These are phyloP conservation scores for Panopea generosa DNA, from an alignment of 2,888 invertebrate species.

Conservation along the genomic window DNA sequence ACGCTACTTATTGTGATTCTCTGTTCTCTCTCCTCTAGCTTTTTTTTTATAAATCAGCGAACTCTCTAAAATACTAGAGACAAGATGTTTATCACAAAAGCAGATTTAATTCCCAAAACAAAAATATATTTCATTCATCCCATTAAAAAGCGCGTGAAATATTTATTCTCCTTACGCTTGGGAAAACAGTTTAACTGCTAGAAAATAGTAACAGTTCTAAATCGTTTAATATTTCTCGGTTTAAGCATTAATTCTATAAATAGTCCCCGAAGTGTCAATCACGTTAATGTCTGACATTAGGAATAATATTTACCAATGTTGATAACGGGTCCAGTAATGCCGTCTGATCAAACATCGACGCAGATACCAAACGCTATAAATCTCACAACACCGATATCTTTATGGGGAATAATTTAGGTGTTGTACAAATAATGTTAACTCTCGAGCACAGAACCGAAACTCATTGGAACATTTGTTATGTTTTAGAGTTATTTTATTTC, in stretches of 20 bases:
- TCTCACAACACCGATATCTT: background rate
- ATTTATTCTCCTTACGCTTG: conserved; percentile 27
- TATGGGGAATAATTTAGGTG: too few species aligned
- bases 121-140: background rate
- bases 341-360: background rate
- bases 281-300: conserved; percentile 21
- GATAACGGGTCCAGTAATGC: background rate
- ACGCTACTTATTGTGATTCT: too few species aligned
- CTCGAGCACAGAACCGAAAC: too few species aligned
- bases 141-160: conserved; percentile 2
- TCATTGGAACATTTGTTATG: too few species aligned
- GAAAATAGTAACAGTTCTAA: conserved; percentile 34
- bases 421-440: too few species aligned
- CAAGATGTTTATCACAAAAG: too few species aligned
- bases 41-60: too few species aligned
- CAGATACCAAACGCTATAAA: background rate
- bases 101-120: too few species aligned
- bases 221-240: conserved; percentile 37
- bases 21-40: too few species aligned
- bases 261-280: conserved; percentile 42
- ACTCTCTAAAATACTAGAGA: too few species aligned
- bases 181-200: conserved; percentile 33
- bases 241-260: conserved; percentile 35
- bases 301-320: background rate
- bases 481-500: too few species aligned